phyloP scores from a whole-genome alignment of 2,888 invertebrate species.

The Heterodera filipjevi region DNA sequence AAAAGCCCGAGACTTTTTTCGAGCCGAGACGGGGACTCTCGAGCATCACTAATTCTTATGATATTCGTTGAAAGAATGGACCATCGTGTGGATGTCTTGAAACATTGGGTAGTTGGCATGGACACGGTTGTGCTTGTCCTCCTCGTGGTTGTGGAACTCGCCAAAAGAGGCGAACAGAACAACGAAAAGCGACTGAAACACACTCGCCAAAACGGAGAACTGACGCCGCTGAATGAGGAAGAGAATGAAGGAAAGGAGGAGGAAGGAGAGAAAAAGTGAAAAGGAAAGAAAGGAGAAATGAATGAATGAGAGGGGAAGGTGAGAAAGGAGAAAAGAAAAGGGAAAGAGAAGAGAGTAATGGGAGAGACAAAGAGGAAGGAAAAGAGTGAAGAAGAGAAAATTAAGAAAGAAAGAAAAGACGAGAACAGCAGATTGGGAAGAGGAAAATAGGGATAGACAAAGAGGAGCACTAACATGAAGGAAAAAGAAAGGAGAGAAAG shows the following conservation, averaged over 20 bases:
- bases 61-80: slow-evolving; percentile 7
- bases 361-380: neutral
- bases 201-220: slow-evolving; percentile 52
- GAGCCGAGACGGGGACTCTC: no score
- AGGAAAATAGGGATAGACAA: neutral
- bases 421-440: neutral
- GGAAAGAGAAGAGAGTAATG: neutral
- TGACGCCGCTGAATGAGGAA: slow-evolving; percentile 42
- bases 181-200: slow-evolving; percentile 60
- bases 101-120: slow-evolving; percentile 50
- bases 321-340: neutral
- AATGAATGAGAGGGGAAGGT: neutral
- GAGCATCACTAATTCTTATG: no score
- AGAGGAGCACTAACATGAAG: no score
- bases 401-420: neutral
- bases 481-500: no score
- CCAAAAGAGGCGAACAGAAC: slow-evolving; percentile 53
- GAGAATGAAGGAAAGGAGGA: neutral
- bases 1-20: no score
- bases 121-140: slow-evolving; percentile 56
- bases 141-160: slow-evolving; percentile 47
- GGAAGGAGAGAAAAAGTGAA: neutral
- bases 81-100: slow-evolving; percentile 65
- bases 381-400: no score
- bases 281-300: neutral